Percentiles rank a stretch among this genome's conserved stretches.
Conservation (phyloP, 2,113 vertebrate genomes). For the Apaloderma vittatum region DNA sequence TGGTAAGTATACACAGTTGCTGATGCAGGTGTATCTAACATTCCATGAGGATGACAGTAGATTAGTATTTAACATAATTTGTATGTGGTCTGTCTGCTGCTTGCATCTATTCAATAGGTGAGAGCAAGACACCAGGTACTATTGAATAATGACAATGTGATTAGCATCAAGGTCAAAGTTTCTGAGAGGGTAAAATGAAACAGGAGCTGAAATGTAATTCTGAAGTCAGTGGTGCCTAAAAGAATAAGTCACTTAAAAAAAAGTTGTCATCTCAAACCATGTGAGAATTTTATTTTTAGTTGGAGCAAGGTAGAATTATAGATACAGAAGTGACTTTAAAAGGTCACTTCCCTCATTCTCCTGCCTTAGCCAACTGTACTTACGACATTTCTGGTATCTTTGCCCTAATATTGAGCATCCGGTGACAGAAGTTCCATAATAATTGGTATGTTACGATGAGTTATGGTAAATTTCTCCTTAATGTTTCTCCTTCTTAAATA, state of each 20-base stretch:
- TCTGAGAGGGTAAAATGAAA: neutral
- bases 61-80: neutral
- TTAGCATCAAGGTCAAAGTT: constrained; percentile 28
- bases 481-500: neutral
- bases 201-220: neutral
- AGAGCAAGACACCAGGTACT: neutral
- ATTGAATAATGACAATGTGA: neutral
- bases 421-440: neutral
- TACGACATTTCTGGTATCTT: neutral
- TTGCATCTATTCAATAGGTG: neutral
- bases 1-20: neutral
- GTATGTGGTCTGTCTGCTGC: neutral
- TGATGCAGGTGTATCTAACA: neutral
- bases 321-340: neutral
- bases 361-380: neutral
- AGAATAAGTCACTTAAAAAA: constrained; percentile 6
- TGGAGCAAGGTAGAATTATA: neutral
- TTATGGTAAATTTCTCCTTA: neutral
- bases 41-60: neutral
- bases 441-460: neutral
- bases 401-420: neutral
- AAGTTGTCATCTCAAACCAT: neutral
- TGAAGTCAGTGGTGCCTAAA: neutral
- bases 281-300: constrained; percentile 40
- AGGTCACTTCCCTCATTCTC: neutral